These are phyloP conservation scores for Chinchilla lanigera DNA, from an alignment of 2,113 vertebrate genomes.

Conservation along the genomic window DNA sequence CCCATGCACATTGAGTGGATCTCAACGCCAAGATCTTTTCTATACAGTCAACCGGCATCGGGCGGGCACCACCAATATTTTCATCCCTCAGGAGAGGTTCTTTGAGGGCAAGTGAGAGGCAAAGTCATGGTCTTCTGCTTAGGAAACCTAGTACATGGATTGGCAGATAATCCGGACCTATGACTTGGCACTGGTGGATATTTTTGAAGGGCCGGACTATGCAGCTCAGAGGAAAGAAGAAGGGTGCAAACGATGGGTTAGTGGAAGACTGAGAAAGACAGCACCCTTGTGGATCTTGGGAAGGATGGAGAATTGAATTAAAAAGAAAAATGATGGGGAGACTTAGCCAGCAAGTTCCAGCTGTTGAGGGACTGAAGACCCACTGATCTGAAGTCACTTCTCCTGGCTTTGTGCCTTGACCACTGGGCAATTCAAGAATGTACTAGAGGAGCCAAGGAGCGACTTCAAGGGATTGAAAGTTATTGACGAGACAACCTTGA, in stretches of 20 bases:
- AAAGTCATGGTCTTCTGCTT: background rate
- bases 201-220: background rate
- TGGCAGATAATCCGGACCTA: background rate
- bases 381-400: background rate
- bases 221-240: background rate
- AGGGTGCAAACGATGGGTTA: too few relatives aligned
- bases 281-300: background rate
- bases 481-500: background rate
- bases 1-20: background rate
- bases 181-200: rapidly evolving
- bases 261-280: background rate
- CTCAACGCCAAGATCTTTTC: background rate
- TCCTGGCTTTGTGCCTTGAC: background rate
- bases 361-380: background rate
- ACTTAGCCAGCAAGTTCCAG: background rate
- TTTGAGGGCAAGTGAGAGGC: background rate
- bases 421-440: background rate
- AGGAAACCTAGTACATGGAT: background rate
- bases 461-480: background rate
- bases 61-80: background rate
- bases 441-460: background rate
- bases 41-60: background rate
- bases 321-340: background rate
- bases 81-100: background rate
- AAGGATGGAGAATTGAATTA: background rate